A percentile compares a stretch with the other conserved stretches of the same genome.
Evolutionary conservation across 2,113 vertebrate genomes (phyloP).

Genomic region (Larimichthys crocea): DNA sequence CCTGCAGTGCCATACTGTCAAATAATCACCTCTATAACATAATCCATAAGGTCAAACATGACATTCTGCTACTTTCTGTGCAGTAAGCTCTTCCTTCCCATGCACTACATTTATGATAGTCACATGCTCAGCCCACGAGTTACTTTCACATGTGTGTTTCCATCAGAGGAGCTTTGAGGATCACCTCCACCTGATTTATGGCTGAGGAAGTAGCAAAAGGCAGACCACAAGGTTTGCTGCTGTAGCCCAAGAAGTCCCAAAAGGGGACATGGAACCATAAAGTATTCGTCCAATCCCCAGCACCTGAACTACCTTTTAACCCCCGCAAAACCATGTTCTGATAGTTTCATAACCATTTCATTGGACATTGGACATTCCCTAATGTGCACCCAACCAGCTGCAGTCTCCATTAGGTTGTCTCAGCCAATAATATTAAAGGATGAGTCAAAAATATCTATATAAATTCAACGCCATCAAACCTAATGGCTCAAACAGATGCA

Average conservation of each 20-base stretch:
- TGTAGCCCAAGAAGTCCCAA: conserved; percentile 58
- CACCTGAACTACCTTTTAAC: conserved; percentile 21
- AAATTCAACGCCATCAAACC: conserved; percentile 46
- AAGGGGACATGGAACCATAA: conserved; percentile 34
- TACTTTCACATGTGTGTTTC: conserved; percentile 69
- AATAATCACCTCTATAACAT: conserved; percentile 15
- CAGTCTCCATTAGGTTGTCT: conserved; percentile 48
- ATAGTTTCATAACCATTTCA: conserved; percentile 52
- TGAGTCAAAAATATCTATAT: conserved; percentile 49
- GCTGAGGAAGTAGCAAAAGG: conserved; percentile 60
- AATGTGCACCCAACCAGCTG: conserved; percentile 66
- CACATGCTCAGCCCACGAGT: conserved; percentile 34
- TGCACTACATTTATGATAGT: conserved; percentile 25
- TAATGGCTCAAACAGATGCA: conserved; percentile 63
- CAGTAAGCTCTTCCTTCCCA: conserved; percentile 21
- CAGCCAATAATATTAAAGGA: conserved; percentile 40
- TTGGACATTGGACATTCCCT: conserved; percentile 42
- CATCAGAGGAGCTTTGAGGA: conserved; percentile 52
- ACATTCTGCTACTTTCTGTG: conserved; percentile 43
- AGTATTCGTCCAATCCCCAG: conserved; percentile 40
- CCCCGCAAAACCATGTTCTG: conserved; percentile 28
- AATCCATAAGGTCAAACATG: conserved; percentile 58
- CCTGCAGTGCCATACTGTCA: conserved; percentile 22
- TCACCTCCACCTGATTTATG: conserved; percentile 71
- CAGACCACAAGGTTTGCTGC: conserved; percentile 38